Conservation (phyloP, 1,140 invertebrate species). For the Hyposmocoma kahamanoa region DNA sequence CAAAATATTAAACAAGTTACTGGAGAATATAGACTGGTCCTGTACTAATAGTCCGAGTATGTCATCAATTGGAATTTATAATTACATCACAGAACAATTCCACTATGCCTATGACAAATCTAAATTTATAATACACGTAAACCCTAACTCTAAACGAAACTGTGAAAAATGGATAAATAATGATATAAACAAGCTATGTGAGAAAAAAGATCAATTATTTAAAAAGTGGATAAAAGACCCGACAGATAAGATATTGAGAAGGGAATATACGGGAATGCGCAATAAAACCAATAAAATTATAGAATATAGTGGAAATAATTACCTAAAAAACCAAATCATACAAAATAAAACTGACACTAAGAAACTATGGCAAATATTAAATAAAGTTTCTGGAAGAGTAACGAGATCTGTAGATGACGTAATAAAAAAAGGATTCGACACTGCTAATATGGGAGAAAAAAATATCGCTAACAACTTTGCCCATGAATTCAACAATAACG, state of each 20-base stretch:
- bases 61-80: slow-evolving; percentile 4
- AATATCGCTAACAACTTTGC: background rate
- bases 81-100: slow-evolving; percentile 2
- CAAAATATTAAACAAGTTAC: background rate
- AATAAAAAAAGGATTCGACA: background rate
- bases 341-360: slow-evolving; percentile 11
- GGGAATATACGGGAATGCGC: slow-evolving; percentile 20
- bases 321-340: slow-evolving; percentile 13
- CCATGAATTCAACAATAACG: background rate
- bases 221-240: slow-evolving; percentile 10
- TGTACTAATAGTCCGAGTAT: background rate
- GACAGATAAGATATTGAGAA: slow-evolving; percentile 9
- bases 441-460: background rate
- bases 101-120: slow-evolving; percentile 4
- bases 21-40: background rate
- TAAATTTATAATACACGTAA: slow-evolving; percentile 4
- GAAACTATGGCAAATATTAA: slow-evolving; percentile 14
- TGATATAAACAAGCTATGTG: slow-evolving; percentile 15
- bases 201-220: slow-evolving; percentile 13
- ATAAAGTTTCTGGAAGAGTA: slow-evolving; percentile 11
- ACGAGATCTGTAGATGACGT: slow-evolving; percentile 10
- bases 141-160: slow-evolving; percentile 6
- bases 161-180: slow-evolving; percentile 12
- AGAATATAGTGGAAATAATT: background rate
- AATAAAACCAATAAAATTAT: slow-evolving; percentile 22